phyloP scores from a whole-genome alignment of 1,140 invertebrate genomes.

The Drosophila mayri region DNA sequence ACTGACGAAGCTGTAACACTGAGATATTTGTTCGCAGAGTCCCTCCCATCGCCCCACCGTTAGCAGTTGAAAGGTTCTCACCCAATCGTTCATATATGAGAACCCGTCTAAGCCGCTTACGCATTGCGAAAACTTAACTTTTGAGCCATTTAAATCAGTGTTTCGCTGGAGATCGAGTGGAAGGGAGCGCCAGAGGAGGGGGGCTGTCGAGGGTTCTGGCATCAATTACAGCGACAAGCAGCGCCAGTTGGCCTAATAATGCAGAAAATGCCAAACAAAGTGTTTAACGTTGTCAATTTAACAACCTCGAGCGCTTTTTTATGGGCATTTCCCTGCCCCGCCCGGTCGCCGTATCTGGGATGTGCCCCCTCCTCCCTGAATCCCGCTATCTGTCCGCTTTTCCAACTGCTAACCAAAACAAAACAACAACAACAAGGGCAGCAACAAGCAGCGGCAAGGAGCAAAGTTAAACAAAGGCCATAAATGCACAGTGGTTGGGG shows the following conservation, averaged over 20 bases:
- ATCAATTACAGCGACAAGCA: slow-evolving; percentile 75
- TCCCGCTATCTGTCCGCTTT: slow-evolving; percentile 21
- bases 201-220: slow-evolving; percentile 40
- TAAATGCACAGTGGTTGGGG: slow-evolving; percentile 57
- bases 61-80: slow-evolving; percentile 13
- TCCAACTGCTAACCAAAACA: slow-evolving; percentile 53
- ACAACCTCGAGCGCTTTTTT: slow-evolving; percentile 83
- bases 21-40: slow-evolving; percentile 47
- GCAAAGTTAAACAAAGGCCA: slow-evolving; percentile 73
- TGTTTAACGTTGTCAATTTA: slow-evolving; percentile 83
- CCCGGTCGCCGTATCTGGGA: slow-evolving; percentile 9
- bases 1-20: slow-evolving; percentile 46
- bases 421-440: slow-evolving; percentile 54
- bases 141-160: slow-evolving; percentile 83
- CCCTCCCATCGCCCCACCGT: not conserved
- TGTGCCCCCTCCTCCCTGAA: not conserved
- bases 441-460: slow-evolving; percentile 44
- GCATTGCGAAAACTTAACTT: slow-evolving; percentile 81
- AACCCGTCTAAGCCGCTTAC: slow-evolving; percentile 69
- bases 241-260: slow-evolving; percentile 79
- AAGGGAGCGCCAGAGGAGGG: not conserved
- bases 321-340: slow-evolving; percentile 32
- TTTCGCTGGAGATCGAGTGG: slow-evolving; percentile 14
- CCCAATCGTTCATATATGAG: slow-evolving; percentile 37
- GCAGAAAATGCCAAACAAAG: slow-evolving; percentile 83